phyloP scores from a whole-genome alignment of 2,797 vertebrate genomes.

The Acanthurus lineatus region DNA sequence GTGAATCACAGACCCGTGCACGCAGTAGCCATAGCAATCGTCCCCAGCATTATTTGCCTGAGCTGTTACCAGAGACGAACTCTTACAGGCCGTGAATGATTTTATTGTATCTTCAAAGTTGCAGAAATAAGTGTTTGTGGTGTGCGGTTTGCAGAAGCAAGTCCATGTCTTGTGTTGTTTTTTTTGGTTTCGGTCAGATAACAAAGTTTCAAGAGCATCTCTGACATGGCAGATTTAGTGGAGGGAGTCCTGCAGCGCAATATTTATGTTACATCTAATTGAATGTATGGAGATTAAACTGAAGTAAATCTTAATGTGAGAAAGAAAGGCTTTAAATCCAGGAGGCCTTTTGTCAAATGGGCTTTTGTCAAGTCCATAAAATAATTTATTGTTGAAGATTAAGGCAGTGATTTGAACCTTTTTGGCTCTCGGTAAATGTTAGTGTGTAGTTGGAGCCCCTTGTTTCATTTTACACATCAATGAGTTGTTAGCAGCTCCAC shows the following conservation, averaged over 20 bases:
- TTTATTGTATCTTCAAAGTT: neutral
- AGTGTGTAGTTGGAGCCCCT: neutral
- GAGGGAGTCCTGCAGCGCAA: neutral
- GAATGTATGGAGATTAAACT: conserved; percentile 30
- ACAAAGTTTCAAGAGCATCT: neutral
- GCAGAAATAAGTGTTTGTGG: neutral
- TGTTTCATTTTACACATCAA: neutral
- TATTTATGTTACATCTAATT: no score
- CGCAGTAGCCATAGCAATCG: conserved; percentile 69
- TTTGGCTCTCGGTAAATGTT: neutral
- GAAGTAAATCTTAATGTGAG: conserved; percentile 54
- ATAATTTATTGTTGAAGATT: neutral
- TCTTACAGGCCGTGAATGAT: neutral
- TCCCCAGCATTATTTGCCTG: conserved; percentile 50
- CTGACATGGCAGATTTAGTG: conserved; percentile 53
- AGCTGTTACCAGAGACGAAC: conserved; percentile 19
- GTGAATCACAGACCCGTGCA: conserved; percentile 66
- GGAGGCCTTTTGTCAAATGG: neutral
- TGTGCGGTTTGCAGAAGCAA: neutral
- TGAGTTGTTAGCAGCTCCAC: neutral
- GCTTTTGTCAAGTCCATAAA: conserved; percentile 22
- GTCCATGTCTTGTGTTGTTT: neutral
- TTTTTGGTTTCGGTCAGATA: neutral
- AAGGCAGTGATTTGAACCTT: neutral
- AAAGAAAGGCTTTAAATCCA: conserved; percentile 50